Evolutionary conservation across 1,140 invertebrate genomes (phyloP), one percentile per base, ranked within the genome.

Genomic region (Bombus soroeensis): DNA sequence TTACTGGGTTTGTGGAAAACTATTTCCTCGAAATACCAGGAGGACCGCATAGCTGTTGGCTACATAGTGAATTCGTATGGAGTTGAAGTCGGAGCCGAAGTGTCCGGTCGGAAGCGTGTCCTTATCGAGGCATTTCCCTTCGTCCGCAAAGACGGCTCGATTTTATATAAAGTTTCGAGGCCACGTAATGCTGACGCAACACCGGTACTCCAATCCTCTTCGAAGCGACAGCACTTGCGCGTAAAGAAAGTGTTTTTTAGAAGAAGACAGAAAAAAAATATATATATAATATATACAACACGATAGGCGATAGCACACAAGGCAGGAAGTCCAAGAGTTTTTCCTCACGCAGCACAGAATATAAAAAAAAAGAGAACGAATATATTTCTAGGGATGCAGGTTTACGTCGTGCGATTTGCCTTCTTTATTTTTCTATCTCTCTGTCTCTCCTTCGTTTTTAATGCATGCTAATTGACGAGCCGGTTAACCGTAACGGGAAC

Each of bases 231-330:
- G 41, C 83, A 85, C 68, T 62, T 37, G 34, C 41, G 82, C 47
- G 74, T 12, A 34, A 66, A 47, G 37, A 57, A 32, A 34, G n/a
- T 66, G 66, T 76, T 66, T 66, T 34, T 47, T 66, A 43, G 59
- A 57, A 32, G 32, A 62, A 41, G 71, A 68, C 73, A 74, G 57
- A 32, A 74, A 62, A 32, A 72, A 25, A 37, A 37, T 57, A 25
- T n/a, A 59, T 75, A 75, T 75, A 37, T 57, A 57, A n/a, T 62
- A 77, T 76, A 73, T 59, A 80, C 41, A 28, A 85, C 83, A 85
- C 83, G 76, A 73, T 80, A 85, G 77, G 41, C n/a, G 9, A n/a
- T 72, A 72, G 83, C 83, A 84, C 83, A 84, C 47, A 71, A 59
- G 41, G 9, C 75, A 76, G 39, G 3, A 47, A 73, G 68, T 72